Evolutionary conservation across 2,113 vertebrate species (phyloP).

Genomic region (Cheilinus undulatus): DNA sequence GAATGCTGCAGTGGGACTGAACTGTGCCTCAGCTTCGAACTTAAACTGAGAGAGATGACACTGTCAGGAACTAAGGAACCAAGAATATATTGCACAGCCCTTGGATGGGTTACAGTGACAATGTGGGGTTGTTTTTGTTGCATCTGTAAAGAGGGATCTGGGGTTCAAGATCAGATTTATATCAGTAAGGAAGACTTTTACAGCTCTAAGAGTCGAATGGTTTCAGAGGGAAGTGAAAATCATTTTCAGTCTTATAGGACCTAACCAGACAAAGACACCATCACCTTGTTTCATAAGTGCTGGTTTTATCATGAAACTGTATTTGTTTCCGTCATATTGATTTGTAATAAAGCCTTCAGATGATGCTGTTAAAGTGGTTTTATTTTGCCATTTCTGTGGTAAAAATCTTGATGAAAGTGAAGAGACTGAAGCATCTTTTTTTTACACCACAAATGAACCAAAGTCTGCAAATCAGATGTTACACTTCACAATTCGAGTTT

Average conservation of each 20-base stretch:
- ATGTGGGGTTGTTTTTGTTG: slow-evolving; percentile 26
- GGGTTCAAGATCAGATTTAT: background rate
- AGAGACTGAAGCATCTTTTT: background rate
- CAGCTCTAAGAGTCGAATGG: background rate
- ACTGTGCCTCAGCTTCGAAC: background rate
- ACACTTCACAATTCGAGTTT: too few species aligned
- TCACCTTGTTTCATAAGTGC: slow-evolving; percentile 55
- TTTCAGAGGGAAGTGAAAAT: slow-evolving; percentile 7
- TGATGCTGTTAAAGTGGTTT: background rate
- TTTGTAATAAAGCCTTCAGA: slow-evolving; percentile 72
- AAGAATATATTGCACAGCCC: background rate
- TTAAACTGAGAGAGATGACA: slow-evolving; percentile 2
- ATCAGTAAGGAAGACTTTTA: slow-evolving; percentile 13
- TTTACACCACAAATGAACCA: too few species aligned
- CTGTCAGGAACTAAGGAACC: slow-evolving; percentile 28
- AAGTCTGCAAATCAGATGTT: too few species aligned
- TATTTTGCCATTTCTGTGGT: background rate
- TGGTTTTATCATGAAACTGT: slow-evolving; percentile 37
- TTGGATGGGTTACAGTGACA: slow-evolving; percentile 7
- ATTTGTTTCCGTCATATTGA: slow-evolving; percentile 60
- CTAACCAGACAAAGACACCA: slow-evolving; percentile 28
- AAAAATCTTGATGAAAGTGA: too few species aligned
- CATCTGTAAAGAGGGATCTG: background rate
- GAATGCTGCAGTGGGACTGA: slow-evolving; percentile 29
- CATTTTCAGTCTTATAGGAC: slow-evolving; percentile 20